phyloP scores from a whole-genome alignment of 2,888 invertebrate genomes.

The Abrostola triplasia region DNA sequence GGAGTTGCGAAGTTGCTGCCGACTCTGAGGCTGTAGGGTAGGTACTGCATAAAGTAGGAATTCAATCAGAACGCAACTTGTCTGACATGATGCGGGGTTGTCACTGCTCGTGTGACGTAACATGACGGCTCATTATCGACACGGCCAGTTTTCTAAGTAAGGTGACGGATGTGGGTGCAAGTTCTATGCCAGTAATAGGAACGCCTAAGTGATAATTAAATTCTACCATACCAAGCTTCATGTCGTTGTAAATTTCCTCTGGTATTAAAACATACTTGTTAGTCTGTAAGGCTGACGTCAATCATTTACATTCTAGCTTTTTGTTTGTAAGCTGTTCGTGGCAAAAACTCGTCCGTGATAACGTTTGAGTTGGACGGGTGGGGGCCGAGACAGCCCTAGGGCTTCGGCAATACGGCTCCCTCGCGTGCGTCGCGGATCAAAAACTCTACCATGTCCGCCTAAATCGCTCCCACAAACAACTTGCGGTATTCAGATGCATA shows the following conservation, averaged over 20 bases:
- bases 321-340: conserved; percentile 28
- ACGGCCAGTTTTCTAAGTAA: conserved; percentile 11
- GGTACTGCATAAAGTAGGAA: conserved; percentile 32
- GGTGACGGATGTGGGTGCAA: conserved; percentile 21
- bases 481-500: conserved; percentile 63
- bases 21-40: conserved; percentile 50
- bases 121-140: conserved; percentile 27
- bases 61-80: conserved; percentile 48
- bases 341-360: conserved; percentile 38
- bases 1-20: conserved; percentile 66
- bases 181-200: conserved; percentile 5
- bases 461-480: conserved; percentile 68
- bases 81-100: conserved; percentile 38
- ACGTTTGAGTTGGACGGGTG: conserved; percentile 25
- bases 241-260: not conserved
- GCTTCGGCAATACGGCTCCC: conserved; percentile 39
- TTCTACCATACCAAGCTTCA: conserved; percentile 10
- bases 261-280: conserved; percentile 5
- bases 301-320: conserved; percentile 35
- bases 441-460: conserved; percentile 60
- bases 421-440: conserved; percentile 58
- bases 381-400: conserved; percentile 43
- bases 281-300: conserved; percentile 29
- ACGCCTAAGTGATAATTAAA: conserved; percentile 6
- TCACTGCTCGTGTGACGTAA: conserved; percentile 25